These are phyloP conservation scores for Cephus spinipes DNA, from an alignment of 2,888 invertebrate genomes.

Conservation along the genomic window DNA sequence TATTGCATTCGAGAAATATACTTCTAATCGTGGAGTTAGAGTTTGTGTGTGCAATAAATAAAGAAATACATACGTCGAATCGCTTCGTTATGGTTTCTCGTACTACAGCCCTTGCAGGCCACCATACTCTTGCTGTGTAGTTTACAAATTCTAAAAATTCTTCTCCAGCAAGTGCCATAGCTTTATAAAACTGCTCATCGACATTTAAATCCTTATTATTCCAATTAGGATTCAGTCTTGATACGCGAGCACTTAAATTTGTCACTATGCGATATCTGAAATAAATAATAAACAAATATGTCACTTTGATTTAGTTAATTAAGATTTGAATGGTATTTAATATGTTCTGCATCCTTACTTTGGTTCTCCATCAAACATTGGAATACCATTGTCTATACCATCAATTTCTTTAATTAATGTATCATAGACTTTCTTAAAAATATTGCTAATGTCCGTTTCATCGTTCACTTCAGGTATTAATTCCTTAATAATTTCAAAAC, in stretches of 20 bases:
- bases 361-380: slow-evolving; percentile 80
- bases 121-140: slow-evolving; percentile 78
- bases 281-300: slow-evolving; percentile 5
- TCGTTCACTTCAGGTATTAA: slow-evolving; percentile 69
- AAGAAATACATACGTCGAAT: slow-evolving; percentile 66
- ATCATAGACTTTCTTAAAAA: slow-evolving; percentile 84
- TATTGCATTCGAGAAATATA: background rate
- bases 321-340: slow-evolving; percentile 37
- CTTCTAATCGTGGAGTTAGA: background rate
- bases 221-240: slow-evolving; percentile 87
- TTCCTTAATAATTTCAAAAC: slow-evolving; percentile 79
- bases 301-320: background rate
- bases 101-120: slow-evolving; percentile 87
- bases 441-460: slow-evolving; percentile 69
- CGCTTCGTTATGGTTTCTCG: slow-evolving; percentile 78
- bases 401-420: slow-evolving; percentile 93
- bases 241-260: slow-evolving; percentile 81
- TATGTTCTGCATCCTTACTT: slow-evolving; percentile 40
- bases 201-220: slow-evolving; percentile 71
- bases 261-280: slow-evolving; percentile 81
- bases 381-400: slow-evolving; percentile 97
- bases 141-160: slow-evolving; percentile 80
- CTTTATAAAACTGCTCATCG: slow-evolving; percentile 79
- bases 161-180: slow-evolving; percentile 80
- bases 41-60: background rate